Evolutionary conservation across 1,140 invertebrate genomes (phyloP), one percentile per base, ranked within the genome.

Genomic region (Philotrypesis tridentata): DNA sequence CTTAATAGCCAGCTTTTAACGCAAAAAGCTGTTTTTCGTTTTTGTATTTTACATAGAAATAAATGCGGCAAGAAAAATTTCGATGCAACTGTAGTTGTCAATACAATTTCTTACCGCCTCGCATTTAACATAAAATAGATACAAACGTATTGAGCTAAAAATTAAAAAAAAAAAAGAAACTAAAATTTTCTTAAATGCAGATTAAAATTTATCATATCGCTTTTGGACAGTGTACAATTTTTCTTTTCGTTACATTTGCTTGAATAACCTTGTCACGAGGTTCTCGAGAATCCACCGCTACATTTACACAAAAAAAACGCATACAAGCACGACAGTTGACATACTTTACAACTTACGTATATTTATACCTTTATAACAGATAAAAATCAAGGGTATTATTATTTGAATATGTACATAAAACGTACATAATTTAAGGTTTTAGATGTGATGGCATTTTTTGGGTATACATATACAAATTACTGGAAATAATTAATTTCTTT

Each of bases 401-500:
- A 60, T 77, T 7, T 17, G 25, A 74, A 74, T 23, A 55, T 63
- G 25, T 31, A 79, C 9, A 33, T 79, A 67, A 65, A 55, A 43
- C 70, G n/a, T 12, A 73, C 48, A 37, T 23, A 68, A 43, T 77
- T 43, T 67, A 29, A 48, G 21, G 61, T 60, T 31, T 25, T 29
- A 73, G 43, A 29, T 73, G 37, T 72, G 68, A 79, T 83, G 79
- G 78, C 83, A 84, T 79, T 84, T 81, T 11, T 82, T 83, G 77
- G 29, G 23, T 9, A 23, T 67, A 61, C 27, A 37, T 12, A 43
- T 31, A 78, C 43, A 1, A 78, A 31, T 72, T 37, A 70, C 12
- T 7, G 67, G 31, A 70, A 70, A 70, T 70, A 70, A 9, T 33
- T 31, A n/a, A 70, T 37, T 37, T 21, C 7, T 70, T 37, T 37